Conservation (phyloP, 2,113 vertebrate species). For the Pandion haliaetus region DNA sequence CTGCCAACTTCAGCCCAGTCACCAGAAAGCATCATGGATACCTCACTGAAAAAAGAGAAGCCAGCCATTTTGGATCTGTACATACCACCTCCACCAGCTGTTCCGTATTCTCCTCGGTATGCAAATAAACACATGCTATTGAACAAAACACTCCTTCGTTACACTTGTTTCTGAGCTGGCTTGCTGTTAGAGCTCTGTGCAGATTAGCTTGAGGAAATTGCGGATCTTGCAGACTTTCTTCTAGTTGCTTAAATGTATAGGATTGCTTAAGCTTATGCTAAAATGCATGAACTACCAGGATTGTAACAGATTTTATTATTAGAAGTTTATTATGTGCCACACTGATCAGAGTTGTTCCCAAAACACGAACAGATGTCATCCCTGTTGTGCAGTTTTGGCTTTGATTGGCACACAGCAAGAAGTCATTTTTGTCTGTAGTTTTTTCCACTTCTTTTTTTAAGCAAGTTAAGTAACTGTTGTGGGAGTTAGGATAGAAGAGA, state of each 20-base stretch:
- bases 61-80: constrained; percentile 87
- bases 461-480: background rate
- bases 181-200: background rate
- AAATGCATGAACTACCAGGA: background rate
- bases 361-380: background rate
- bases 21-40: constrained; percentile 73
- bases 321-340: background rate
- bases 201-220: background rate
- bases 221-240: background rate
- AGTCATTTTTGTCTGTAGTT: background rate
- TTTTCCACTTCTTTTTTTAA: background rate
- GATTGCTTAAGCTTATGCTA: background rate
- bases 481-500: background rate
- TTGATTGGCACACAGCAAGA: background rate
- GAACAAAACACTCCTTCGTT: background rate
- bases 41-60: constrained; percentile 81
- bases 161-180: background rate
- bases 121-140: background rate
- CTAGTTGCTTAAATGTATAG: background rate
- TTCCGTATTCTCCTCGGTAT: constrained; percentile 87
- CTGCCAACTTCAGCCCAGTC: constrained; percentile 67
- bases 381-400: background rate
- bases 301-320: background rate
- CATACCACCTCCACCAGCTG: constrained; percentile 87
- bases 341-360: background rate